Conservation (phyloP, 2,113 vertebrate species). For the Paedocypris sp. region DNA sequence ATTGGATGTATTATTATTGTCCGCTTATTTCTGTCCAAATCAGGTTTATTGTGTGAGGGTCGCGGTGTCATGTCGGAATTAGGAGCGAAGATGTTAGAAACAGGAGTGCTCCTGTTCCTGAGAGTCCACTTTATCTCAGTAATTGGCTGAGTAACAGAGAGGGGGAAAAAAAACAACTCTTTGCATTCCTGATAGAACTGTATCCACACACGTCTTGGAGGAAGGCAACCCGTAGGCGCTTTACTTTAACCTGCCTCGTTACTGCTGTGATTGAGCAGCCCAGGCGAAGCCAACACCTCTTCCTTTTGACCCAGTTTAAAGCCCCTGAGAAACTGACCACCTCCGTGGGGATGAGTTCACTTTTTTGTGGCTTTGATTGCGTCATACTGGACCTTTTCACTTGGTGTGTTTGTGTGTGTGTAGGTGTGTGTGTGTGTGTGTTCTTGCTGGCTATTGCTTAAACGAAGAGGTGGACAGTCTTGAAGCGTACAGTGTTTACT, state of each 20-base stretch:
- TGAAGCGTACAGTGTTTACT: no score
- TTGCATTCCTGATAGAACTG: conserved; percentile 37
- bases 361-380: conserved; percentile 13
- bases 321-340: conserved; percentile 54
- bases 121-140: conserved; percentile 36
- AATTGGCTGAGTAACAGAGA: conserved; percentile 34
- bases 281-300: conserved; percentile 53
- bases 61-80: conserved; percentile 23
- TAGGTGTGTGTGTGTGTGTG: no score
- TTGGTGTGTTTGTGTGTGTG: no score
- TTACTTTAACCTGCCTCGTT: conserved; percentile 60
- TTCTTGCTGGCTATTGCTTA: no score
- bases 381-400: no score
- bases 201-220: conserved; percentile 25
- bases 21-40: conserved; percentile 31
- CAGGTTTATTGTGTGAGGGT: conserved; percentile 24
- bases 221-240: conserved; percentile 41
- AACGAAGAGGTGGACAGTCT: no score
- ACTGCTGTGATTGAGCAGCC: conserved; percentile 58
- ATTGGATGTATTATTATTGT: conserved; percentile 27
- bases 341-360: conserved; percentile 45
- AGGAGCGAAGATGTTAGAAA: background rate
- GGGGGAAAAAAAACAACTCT: conserved; percentile 20
- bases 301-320: conserved; percentile 66
- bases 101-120: conserved; percentile 21